phyloP scores from a whole-genome alignment of 2,797 vertebrate genomes.

The Sorex maritimensis region DNA sequence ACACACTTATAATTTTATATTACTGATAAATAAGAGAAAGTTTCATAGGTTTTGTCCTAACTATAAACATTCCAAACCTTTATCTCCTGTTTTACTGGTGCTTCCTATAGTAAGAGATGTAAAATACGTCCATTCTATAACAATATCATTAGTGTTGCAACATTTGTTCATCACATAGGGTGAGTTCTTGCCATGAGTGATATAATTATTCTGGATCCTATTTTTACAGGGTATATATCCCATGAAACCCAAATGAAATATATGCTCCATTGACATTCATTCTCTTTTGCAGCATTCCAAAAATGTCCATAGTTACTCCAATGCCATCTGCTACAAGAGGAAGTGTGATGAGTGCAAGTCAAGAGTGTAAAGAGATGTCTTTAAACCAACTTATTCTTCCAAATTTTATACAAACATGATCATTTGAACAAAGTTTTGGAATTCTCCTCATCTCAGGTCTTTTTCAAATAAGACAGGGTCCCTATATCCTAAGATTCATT shows the following conservation, averaged over 20 bases:
- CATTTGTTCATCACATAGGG: not conserved
- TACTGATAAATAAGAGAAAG: not conserved
- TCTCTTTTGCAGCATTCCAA: not conserved
- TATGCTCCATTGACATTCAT: not conserved
- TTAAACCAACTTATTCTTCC: conserved; percentile 37
- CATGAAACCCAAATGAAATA: conserved; percentile 38
- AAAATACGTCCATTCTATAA: conserved; percentile 1
- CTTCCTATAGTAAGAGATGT: not conserved
- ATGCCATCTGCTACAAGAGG: not conserved
- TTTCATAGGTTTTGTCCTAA: conserved; percentile 46
- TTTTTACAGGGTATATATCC: not conserved
- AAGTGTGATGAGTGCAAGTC: not conserved
- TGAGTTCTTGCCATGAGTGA: not conserved
- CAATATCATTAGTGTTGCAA: not conserved
- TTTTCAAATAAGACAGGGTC: not conserved
- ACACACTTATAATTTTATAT: conserved; percentile 68
- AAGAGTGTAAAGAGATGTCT: conserved; percentile 19
- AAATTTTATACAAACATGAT: conserved; percentile 43
- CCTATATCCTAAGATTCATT: conserved; percentile 46
- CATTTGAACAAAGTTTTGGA: not conserved
- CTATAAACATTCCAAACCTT: conserved; percentile 48
- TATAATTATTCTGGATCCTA: not conserved
- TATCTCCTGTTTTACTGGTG: conserved; percentile 22
- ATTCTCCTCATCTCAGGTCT: not conserved
- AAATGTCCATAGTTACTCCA: not conserved